Conservation (phyloP, 2,797 vertebrate genomes). For the Falco columbarius region DNA sequence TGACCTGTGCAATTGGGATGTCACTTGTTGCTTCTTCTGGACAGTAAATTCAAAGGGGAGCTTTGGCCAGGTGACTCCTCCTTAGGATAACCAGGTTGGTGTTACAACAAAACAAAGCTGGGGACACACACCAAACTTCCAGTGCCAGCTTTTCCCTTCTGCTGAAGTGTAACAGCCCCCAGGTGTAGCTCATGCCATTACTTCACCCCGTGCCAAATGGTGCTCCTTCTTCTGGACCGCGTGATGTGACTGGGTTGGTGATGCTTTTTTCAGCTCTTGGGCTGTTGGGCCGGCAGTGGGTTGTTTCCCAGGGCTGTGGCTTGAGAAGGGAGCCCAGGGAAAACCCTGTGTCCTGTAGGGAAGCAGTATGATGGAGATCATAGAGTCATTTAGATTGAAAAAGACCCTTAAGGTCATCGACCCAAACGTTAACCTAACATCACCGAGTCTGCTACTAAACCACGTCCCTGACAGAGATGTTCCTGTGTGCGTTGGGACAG, state of each 20-base stretch:
- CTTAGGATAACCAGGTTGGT: background rate
- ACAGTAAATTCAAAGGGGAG: background rate
- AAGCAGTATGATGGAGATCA: background rate
- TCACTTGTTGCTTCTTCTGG: background rate
- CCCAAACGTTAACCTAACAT: background rate
- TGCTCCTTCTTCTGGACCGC: background rate
- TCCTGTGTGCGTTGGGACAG: rapidly evolving
- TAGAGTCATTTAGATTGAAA: no score
- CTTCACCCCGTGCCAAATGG: rapidly evolving
- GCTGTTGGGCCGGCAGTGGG: rapidly evolving
- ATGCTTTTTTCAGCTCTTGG: background rate
- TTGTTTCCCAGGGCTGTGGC: background rate
- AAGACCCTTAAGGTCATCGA: no score
- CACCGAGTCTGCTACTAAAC: background rate
- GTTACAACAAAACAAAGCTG: background rate
- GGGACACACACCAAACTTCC: background rate
- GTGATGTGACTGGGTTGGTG: rapidly evolving
- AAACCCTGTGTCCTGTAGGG: background rate
- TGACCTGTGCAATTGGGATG: background rate
- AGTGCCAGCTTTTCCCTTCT: background rate
- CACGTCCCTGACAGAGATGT: background rate
- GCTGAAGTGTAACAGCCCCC: background rate
- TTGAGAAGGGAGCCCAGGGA: background rate
- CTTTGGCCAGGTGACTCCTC: background rate
- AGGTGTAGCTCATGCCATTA: rapidly evolving